Evolutionary conservation across 2,888 invertebrate genomes (phyloP), one percentile per base, ranked within the genome.

Genomic region (Flexamia atlantica): DNA sequence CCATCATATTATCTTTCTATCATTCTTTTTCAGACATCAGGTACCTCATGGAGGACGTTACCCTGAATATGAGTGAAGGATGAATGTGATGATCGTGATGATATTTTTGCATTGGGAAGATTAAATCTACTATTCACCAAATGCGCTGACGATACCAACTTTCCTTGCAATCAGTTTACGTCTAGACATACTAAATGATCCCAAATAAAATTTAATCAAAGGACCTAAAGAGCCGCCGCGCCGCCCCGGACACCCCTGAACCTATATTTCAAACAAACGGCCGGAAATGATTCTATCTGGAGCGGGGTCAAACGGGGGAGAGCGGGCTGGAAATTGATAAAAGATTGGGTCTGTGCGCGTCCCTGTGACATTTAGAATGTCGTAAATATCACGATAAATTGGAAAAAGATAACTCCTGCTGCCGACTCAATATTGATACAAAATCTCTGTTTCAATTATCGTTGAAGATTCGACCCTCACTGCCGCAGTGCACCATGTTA

Each of bases 231-330:
- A 70, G 4, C 68, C n/a, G 68, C 70, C 70, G 3, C 36, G 2
- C 57, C 57, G 3, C n/a, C 50, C 9, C 46, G 7, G 2, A 46
- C 64, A 60, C 70, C 36, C 1, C 40, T 70, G 70, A 70, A 40
- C 70, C 70, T 40, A 70, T 70, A 70, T 70, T 40, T 70, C 70
- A 70, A 40, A 70, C 70, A 70, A 40, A 40, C 40, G 70, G 70
- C 70, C 36, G 70, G 70, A 70, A 40, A 40, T 36, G 70, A 70
- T 70, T 36, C 40, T 70, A 70, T 70, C 70, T 40, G 70, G 70
- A 70, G 70, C 17, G 70, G 70, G 40, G 36, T 36, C 70, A 70
- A 70, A n/a, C 20, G 17, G 70, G 70, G 70, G 68, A 70, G 70
- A 17, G 40, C 20, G 70, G 30, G 30, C 64, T 64, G 70, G 40